Evolutionary conservation across 2,888 invertebrate genomes (phyloP).

Genomic region (Luperina nickerlii): DNA sequence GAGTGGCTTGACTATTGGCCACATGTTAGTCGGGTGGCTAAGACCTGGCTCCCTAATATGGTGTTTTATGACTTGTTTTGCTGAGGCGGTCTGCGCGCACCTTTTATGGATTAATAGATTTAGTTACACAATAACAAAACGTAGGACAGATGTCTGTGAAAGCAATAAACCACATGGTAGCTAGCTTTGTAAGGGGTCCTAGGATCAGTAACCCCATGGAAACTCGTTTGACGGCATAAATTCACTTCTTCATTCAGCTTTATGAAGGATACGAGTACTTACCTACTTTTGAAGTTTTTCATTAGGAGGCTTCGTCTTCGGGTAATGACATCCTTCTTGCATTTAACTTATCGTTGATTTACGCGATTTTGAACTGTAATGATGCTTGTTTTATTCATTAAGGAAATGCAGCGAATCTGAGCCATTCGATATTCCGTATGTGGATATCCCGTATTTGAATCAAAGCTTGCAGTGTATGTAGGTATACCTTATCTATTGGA

Average conservation of each 20-base stretch:
- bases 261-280: slow-evolving; percentile 33
- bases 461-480: neutral
- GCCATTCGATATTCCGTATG: neutral
- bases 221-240: slow-evolving; percentile 59
- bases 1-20: slow-evolving; percentile 53
- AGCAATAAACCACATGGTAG: slow-evolving; percentile 62
- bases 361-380: slow-evolving; percentile 22
- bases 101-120: slow-evolving; percentile 62
- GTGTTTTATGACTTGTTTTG: slow-evolving; percentile 65
- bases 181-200: slow-evolving; percentile 42
- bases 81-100: slow-evolving; percentile 33
- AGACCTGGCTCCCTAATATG: slow-evolving; percentile 51
- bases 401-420: neutral
- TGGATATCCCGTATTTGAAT: neutral
- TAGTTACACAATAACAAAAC: slow-evolving; percentile 65
- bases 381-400: neutral
- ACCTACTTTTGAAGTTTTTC: slow-evolving; percentile 39
- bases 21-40: slow-evolving; percentile 54
- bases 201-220: slow-evolving; percentile 54
- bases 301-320: slow-evolving; percentile 11
- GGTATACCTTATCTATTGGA: neutral
- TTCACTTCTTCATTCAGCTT: slow-evolving; percentile 55
- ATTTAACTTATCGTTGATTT: neutral
- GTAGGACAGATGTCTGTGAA: slow-evolving; percentile 62
- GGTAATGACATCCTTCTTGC: slow-evolving; percentile 34